These are phyloP conservation scores for Hetaerina titia DNA, from an alignment of 2,888 invertebrate genomes.

Conservation along the genomic window DNA sequence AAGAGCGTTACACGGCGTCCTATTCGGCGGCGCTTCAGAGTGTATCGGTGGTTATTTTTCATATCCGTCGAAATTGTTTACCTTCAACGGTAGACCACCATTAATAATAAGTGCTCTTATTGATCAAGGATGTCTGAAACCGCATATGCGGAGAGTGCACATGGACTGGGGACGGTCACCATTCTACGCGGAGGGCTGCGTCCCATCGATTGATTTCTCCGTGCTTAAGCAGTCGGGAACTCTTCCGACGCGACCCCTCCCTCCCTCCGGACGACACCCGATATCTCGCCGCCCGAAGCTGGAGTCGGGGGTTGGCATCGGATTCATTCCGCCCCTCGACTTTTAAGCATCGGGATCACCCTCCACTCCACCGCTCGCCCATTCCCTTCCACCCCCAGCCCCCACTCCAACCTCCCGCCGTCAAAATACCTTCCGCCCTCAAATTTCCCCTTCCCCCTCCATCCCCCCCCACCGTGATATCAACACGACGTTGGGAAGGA, in stretches of 20 bases:
- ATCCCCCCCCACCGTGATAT: background rate
- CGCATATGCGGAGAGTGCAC: background rate
- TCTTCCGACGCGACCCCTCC: background rate
- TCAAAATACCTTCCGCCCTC: background rate
- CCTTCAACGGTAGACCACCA: no score
- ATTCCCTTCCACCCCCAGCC: background rate
- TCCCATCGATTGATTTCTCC: background rate
- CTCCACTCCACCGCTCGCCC: background rate
- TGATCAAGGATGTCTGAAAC: background rate
- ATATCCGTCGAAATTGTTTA: no score
- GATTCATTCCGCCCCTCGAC: conserved; percentile 2
- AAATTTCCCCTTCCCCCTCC: background rate
- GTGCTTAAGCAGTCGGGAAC: background rate
- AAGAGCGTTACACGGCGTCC: no score
- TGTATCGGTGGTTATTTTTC: no score
- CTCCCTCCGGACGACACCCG: background rate
- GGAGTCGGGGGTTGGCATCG: background rate
- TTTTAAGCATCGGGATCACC: conserved; percentile 10
- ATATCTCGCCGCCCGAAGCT: background rate
- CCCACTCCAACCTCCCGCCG: background rate
- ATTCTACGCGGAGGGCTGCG: background rate
- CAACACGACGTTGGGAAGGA: conserved; percentile 8
- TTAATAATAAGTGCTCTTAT: background rate
- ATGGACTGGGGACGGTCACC: background rate
- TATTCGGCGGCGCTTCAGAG: no score